A percentile compares a stretch with the other conserved stretches of the same genome.
Evolutionary conservation across 2,113 vertebrate species (phyloP).

Genomic region (Tympanuchus pallidicinctus): DNA sequence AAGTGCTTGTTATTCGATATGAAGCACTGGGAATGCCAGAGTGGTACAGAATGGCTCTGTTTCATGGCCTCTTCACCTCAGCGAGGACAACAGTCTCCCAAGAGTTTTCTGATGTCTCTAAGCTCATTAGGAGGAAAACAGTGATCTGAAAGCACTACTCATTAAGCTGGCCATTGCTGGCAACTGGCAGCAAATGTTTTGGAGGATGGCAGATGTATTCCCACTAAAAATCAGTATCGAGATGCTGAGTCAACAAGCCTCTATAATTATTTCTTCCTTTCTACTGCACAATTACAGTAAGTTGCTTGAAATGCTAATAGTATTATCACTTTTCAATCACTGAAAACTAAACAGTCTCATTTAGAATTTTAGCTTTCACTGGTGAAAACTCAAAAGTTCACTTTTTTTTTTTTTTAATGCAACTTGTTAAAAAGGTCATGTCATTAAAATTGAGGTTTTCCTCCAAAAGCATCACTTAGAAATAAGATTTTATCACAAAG

Average conservation of each 20-base stretch:
- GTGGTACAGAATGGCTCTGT: constrained; percentile 3
- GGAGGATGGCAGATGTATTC: background rate
- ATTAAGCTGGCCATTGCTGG: background rate
- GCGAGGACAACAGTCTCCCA: background rate
- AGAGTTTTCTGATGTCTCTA: background rate
- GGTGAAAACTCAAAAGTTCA: background rate
- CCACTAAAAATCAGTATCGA: background rate
- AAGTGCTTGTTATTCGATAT: constrained; percentile 19
- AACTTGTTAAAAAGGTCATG: background rate
- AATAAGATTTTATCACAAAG: background rate
- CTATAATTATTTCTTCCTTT: background rate
- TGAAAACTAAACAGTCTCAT: background rate
- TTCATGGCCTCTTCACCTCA: constrained; percentile 2
- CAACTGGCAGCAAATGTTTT: background rate
- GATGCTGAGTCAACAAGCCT: background rate
- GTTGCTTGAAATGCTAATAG: background rate
- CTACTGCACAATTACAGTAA: background rate
- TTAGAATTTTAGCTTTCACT: background rate
- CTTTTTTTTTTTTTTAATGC: background rate
- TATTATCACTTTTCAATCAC: background rate
- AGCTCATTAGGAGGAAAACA: constrained; percentile 52
- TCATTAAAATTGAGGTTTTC: constrained; percentile 16
- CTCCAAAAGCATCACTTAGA: constrained; percentile 6
- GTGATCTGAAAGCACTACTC: background rate
- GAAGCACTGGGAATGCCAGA: constrained; percentile 33